These are phyloP conservation scores for Apis cerana DNA, from an alignment of 1,140 invertebrate species.

Conservation along the genomic window DNA sequence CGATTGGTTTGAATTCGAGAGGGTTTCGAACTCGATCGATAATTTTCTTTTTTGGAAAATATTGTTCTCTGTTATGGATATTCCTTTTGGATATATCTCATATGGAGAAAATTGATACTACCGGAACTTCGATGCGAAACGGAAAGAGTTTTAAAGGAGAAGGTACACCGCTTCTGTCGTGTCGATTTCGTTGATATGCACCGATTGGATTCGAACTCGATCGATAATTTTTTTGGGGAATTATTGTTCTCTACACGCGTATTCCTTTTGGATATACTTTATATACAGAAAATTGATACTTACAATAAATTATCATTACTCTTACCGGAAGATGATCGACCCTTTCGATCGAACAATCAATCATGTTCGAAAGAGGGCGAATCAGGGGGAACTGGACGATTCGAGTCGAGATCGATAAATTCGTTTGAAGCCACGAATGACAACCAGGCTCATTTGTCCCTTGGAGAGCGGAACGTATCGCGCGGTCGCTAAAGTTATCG, in stretches of 20 bases:
- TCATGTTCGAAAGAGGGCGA: background rate
- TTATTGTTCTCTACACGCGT: no score
- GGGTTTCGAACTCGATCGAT: background rate
- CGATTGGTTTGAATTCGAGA: background rate
- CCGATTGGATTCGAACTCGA: no score
- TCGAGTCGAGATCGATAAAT: background rate
- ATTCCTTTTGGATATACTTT: no score
- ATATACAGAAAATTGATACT: no score
- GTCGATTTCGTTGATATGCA: background rate
- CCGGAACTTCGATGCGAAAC: background rate
- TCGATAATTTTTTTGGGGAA: no score
- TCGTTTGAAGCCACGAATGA: background rate
- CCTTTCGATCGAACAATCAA: background rate
- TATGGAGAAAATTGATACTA: background rate
- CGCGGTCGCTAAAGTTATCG: background rate
- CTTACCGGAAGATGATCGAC: no score
- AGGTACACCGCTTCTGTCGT: background rate
- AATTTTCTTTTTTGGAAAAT: no score
- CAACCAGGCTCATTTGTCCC: constrained; percentile 2
- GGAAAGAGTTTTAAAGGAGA: background rate
- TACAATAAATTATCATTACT: no score
- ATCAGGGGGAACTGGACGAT: background rate
- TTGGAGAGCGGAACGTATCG: background rate
- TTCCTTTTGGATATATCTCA: no score
- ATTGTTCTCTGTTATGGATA: no score